A percentile compares a stretch with the other conserved stretches of the same genome.
These are phyloP conservation scores for Xanthia togata DNA, from an alignment of 2,888 invertebrate genomes.

Conservation along the genomic window DNA sequence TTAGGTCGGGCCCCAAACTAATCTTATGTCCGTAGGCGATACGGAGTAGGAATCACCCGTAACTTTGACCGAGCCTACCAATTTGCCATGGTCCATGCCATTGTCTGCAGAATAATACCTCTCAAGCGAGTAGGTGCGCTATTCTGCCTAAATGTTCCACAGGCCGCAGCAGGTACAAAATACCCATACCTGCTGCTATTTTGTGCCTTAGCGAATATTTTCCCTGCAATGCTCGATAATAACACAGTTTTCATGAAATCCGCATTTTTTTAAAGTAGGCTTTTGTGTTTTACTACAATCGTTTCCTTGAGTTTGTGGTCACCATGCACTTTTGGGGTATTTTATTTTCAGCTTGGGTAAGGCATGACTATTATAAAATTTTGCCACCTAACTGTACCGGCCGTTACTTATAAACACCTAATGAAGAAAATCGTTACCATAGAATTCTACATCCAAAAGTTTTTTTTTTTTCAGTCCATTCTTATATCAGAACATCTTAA, in stretches of 20 bases:
- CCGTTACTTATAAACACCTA: not conserved
- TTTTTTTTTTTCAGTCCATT: not conserved
- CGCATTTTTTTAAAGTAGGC: too few species aligned
- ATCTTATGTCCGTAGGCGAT: too few species aligned
- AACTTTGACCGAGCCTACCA: too few species aligned
- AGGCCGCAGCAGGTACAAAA: constrained; percentile 1
- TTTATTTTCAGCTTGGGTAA: not conserved
- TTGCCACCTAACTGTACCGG: not conserved
- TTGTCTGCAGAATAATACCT: not conserved
- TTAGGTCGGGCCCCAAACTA: too few species aligned
- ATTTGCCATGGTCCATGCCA: not conserved
- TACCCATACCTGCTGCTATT: not conserved
- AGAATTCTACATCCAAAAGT: not conserved
- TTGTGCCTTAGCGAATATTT: not conserved
- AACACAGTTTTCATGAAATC: too few species aligned
- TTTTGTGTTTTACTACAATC: not conserved
- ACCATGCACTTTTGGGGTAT: not conserved
- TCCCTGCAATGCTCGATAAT: not conserved
- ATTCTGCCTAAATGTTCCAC: not conserved
- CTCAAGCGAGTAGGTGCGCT: constrained; percentile 2
- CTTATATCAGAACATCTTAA: not conserved
- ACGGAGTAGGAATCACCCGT: too few species aligned
- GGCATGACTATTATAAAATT: not conserved
- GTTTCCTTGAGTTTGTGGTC: not conserved
- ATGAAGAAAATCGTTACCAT: too few species aligned